Percentiles rank a stretch among this genome's conserved stretches.
These are phyloP conservation scores for Monochamus alternatus DNA, from an alignment of 2,888 invertebrate species.

Conservation along the genomic window DNA sequence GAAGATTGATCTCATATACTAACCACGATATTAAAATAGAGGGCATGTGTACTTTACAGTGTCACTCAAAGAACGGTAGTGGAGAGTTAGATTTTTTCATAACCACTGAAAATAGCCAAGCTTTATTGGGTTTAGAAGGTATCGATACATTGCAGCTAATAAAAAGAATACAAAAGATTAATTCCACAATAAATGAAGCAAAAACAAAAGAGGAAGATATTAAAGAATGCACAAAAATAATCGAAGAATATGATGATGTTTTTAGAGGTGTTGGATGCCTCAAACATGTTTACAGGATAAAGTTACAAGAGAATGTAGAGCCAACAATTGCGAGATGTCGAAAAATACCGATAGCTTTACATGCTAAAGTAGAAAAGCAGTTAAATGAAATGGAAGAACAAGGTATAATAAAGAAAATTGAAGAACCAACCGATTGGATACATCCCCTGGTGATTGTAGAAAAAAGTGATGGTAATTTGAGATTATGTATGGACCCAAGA, in stretches of 20 bases:
- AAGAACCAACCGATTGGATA: conserved; percentile 19
- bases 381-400: conserved; percentile 10
- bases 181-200: neutral
- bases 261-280: neutral
- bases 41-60: too few species aligned
- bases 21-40: neutral
- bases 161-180: neutral
- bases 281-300: neutral
- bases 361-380: neutral
- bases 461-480: conserved; percentile 13
- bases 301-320: neutral
- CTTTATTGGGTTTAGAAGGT: neutral
- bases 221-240: neutral
- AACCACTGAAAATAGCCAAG: neutral
- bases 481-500: conserved; percentile 33
- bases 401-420: conserved; percentile 15
- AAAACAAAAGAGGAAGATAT: too few species aligned
- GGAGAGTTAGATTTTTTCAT: too few species aligned
- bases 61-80: too few species aligned
- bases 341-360: neutral
- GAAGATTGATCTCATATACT: neutral
- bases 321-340: conserved; percentile 4
- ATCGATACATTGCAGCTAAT: neutral
- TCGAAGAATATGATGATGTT: neutral
- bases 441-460: conserved; percentile 14